Conservation (phyloP, 2,113 vertebrate species). For the Tyto alba region DNA sequence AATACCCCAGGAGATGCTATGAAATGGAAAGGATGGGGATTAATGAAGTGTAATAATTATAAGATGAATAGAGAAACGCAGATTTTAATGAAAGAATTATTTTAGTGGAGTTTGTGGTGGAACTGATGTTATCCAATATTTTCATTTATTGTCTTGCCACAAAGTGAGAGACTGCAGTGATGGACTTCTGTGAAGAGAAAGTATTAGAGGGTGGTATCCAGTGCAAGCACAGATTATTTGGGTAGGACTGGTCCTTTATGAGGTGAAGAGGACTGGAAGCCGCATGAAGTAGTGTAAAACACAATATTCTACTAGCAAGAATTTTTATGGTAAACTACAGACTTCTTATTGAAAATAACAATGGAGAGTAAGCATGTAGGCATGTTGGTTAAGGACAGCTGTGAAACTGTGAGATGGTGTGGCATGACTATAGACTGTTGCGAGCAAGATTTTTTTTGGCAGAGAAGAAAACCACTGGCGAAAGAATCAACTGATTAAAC, state of each 20-base stretch:
- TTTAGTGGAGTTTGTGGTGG: background rate
- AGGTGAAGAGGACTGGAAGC: background rate
- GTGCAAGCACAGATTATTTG: background rate
- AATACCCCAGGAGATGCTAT: background rate
- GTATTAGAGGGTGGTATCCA: background rate
- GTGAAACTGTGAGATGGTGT: background rate
- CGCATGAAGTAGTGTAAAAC: background rate
- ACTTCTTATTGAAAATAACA: background rate
- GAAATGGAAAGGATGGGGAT: background rate
- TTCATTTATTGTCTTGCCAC: background rate
- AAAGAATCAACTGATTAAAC: background rate
- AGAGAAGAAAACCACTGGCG: background rate
- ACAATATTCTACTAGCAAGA: background rate
- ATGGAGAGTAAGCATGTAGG: background rate
- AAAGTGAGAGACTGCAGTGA: background rate
- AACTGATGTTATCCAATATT: background rate
- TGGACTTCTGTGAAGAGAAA: background rate
- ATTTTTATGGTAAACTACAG: background rate
- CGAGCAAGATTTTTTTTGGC: background rate
- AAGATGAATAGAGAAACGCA: background rate
- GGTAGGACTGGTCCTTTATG: background rate
- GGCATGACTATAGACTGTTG: fast-evolving
- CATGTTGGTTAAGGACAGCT: background rate
- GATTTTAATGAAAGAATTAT: background rate
- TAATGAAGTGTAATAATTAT: background rate